These are phyloP conservation scores for Erebia ligea DNA, from an alignment of 2,888 invertebrate genomes.

Conservation along the genomic window DNA sequence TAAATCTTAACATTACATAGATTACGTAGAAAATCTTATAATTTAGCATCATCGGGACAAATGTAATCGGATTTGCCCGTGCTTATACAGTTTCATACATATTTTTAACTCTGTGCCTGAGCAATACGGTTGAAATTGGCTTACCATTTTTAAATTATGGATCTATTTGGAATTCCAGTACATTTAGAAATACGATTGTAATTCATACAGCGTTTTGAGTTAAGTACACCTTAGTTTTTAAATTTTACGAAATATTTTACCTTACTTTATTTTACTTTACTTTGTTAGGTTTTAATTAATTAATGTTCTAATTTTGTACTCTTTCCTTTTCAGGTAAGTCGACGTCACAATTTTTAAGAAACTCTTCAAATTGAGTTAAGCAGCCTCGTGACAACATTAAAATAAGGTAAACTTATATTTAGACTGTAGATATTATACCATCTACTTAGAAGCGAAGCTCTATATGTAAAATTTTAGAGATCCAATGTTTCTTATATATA, in stretches of 20 bases:
- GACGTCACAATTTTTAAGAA: not conserved
- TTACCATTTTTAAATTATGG: not conserved
- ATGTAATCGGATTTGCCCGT: slow-evolving; percentile 35
- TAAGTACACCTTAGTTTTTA: not conserved
- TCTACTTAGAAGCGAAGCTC: too few species aligned
- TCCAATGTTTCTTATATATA: too few species aligned
- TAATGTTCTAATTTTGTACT: slow-evolving; percentile 10
- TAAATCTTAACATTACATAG: not conserved
- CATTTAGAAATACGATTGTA: not conserved
- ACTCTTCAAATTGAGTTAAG: not conserved
- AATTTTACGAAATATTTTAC: slow-evolving; percentile 6
- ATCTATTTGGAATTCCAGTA: slow-evolving; percentile 15
- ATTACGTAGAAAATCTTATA: slow-evolving; percentile 27
- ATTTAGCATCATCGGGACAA: slow-evolving; percentile 30
- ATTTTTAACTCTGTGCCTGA: slow-evolving; percentile 15
- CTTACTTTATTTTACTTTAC: slow-evolving; percentile 34
- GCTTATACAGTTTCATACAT: not conserved
- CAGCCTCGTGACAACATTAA: too few species aligned
- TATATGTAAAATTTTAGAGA: too few species aligned
- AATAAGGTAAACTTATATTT: too few species aligned
- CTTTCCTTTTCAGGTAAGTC: slow-evolving; percentile 12
- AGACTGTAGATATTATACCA: too few species aligned
- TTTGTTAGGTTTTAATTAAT: slow-evolving; percentile 23
- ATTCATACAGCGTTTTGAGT: not conserved
- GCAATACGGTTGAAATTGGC: not conserved